Conservation (phyloP, 2,113 vertebrate genomes). For the Odobenus rosmarus region DNA sequence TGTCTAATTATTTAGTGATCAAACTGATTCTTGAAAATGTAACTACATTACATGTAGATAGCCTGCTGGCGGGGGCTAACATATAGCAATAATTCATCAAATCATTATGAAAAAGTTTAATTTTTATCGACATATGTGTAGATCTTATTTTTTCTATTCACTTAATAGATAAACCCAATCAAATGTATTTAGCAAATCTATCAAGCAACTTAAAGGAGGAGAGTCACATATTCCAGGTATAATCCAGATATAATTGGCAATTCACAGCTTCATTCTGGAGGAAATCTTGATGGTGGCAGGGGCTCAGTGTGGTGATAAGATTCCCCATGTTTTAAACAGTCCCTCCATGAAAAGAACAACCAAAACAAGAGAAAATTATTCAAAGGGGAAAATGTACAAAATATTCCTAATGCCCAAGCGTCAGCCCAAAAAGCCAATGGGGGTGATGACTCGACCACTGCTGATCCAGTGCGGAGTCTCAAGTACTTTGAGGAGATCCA, state of each 20-base stretch:
- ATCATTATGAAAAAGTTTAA: slow-evolving; percentile 93
- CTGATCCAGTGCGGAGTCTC: not conserved
- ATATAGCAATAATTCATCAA: slow-evolving; percentile 91
- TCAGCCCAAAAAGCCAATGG: not conserved
- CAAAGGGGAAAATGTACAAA: not conserved
- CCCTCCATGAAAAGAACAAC: not conserved
- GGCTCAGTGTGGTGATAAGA: not conserved
- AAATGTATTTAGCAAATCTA: slow-evolving; percentile 87
- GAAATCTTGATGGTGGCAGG: slow-evolving; percentile 26
- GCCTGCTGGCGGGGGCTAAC: slow-evolving; percentile 91
- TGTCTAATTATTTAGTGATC: slow-evolving; percentile 91
- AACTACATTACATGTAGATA: slow-evolving; percentile 89
- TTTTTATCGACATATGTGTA: slow-evolving; percentile 89
- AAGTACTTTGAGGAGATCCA: not conserved
- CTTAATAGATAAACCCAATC: slow-evolving; percentile 93
- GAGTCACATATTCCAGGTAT: not conserved
- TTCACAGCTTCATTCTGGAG: slow-evolving; percentile 57
- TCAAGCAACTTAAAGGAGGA: not conserved
- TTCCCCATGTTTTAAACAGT: slow-evolving; percentile 52
- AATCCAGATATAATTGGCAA: not conserved
- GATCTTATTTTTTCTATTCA: slow-evolving; percentile 81
- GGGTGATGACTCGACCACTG: not conserved
- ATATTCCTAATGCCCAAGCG: not conserved
- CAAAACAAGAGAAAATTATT: slow-evolving; percentile 43
- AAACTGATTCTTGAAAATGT: slow-evolving; percentile 90